These are phyloP conservation scores for Drosophila subsilvestris DNA, from an alignment of 2,888 invertebrate genomes.

Conservation along the genomic window DNA sequence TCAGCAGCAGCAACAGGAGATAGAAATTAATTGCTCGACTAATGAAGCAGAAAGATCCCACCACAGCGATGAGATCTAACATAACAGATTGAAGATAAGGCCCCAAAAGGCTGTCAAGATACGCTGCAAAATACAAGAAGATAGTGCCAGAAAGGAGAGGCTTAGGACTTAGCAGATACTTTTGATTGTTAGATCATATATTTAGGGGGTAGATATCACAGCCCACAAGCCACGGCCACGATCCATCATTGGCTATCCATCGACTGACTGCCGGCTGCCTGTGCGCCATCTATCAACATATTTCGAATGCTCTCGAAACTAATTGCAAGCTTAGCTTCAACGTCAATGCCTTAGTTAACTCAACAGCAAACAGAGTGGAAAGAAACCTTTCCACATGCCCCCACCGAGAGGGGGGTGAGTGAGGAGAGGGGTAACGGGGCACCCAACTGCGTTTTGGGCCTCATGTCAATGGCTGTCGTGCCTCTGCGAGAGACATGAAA, in stretches of 20 bases:
- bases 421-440: constrained; percentile 35
- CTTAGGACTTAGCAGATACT: neutral
- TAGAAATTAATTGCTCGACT: constrained; percentile 69
- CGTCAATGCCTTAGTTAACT: constrained; percentile 49
- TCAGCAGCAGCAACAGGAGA: neutral
- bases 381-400: constrained; percentile 39
- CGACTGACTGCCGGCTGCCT: constrained; percentile 11
- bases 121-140: neutral
- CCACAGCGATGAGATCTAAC: constrained; percentile 55
- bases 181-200: neutral
- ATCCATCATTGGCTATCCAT: constrained; percentile 37
- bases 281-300: constrained; percentile 41
- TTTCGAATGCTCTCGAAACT: constrained; percentile 46
- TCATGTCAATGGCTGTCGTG: constrained; percentile 70
- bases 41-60: constrained; percentile 61
- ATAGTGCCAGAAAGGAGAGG: neutral
- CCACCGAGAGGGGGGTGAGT: neutral
- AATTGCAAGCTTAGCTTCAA: constrained; percentile 48
- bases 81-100: constrained; percentile 52
- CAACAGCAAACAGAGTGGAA: constrained; percentile 18
- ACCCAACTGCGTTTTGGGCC: constrained; percentile 69
- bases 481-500: constrained; percentile 29
- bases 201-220: neutral
- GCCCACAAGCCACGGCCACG: constrained; percentile 12
- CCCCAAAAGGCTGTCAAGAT: constrained; percentile 34